Evolutionary conservation across 1,140 invertebrate species (phyloP).

Genomic region (Pectinophora gossypiella): DNA sequence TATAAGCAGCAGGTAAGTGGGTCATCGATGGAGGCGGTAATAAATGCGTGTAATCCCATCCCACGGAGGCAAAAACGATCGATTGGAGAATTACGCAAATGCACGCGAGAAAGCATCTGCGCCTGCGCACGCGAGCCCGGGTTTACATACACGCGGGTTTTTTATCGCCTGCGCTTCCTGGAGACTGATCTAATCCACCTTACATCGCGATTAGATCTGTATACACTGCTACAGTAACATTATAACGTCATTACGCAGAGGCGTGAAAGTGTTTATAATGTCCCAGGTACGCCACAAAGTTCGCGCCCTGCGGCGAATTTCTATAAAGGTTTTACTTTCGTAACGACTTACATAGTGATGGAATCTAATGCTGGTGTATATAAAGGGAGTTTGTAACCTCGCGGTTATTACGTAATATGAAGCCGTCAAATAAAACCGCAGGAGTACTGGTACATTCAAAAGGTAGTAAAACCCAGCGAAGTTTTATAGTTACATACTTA

Average conservation of each 20-base stretch:
- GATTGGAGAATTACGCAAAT: conserved; percentile 2
- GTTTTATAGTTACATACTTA: too few species aligned
- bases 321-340: too few species aligned
- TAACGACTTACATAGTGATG: too few species aligned
- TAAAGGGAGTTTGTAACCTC: too few species aligned
- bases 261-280: neutral
- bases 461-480: too few species aligned
- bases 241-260: neutral
- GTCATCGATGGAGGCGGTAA: neutral
- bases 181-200: neutral
- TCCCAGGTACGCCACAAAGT: too few species aligned
- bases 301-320: too few species aligned
- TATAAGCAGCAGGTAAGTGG: neutral
- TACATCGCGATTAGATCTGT: too few species aligned
- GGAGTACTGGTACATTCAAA: too few species aligned
- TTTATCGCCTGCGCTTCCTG: neutral
- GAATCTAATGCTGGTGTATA: too few species aligned
- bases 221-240: neutral
- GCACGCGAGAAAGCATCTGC: neutral
- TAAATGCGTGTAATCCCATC: neutral
- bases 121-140: neutral
- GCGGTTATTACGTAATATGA: too few species aligned
- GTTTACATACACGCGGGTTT: neutral
- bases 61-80: neutral
- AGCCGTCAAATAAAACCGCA: too few species aligned